phyloP scores from a whole-genome alignment of 1,140 invertebrate species.

The Cydia fagiglandana region DNA sequence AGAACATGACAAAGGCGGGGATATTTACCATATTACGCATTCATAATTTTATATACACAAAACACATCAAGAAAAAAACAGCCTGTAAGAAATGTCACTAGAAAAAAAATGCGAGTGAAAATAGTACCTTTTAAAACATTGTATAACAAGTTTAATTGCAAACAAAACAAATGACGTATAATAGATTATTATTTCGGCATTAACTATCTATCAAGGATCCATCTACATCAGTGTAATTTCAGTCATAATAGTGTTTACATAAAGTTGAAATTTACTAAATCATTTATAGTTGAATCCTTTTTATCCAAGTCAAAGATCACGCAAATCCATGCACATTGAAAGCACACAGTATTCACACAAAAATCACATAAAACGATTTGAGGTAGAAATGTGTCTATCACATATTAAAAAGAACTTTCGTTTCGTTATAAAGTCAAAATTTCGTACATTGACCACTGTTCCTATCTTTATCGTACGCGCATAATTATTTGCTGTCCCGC shows the following conservation, averaged over 20 bases:
- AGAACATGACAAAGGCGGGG: neutral
- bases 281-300: neutral
- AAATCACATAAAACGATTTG: neutral
- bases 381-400: conserved; percentile 1
- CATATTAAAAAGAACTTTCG: neutral
- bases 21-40: conserved; percentile 17
- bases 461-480: too few relatives aligned
- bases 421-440: too few relatives aligned
- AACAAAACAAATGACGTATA: conserved; percentile 3
- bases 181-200: neutral
- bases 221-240: too few relatives aligned
- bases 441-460: too few relatives aligned
- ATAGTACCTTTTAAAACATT: neutral
- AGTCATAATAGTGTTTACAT: neutral
- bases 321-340: neutral
- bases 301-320: neutral
- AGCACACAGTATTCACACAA: conserved; percentile 14
- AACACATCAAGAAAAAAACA: neutral
- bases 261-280: conserved; percentile 1
- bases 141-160: neutral
- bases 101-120: conserved; percentile 7
- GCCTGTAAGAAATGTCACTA: neutral
- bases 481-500: too few relatives aligned
- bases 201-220: neutral
- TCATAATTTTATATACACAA: neutral